phyloP scores from a whole-genome alignment of 2,888 invertebrate species.

The Tetragonula carbonaria region DNA sequence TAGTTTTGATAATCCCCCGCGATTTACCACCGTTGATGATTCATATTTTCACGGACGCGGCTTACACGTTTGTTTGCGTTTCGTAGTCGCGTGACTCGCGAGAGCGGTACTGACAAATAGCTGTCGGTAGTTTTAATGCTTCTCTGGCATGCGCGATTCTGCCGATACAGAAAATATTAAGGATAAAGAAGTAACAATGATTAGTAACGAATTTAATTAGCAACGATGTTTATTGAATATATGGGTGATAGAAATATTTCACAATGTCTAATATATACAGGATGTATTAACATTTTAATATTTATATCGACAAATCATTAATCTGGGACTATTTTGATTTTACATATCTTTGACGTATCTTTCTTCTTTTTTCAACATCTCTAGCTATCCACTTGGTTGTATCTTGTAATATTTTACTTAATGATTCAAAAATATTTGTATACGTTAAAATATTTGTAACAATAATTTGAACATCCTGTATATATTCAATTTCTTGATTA shows the following conservation, averaged over 20 bases:
- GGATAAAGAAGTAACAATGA: neutral
- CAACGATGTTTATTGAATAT: conserved; percentile 36
- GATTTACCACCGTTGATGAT: conserved; percentile 48
- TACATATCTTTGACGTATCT: too few relatives aligned
- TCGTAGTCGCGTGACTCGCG: conserved; percentile 41
- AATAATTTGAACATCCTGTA: neutral
- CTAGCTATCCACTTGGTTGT: too few relatives aligned
- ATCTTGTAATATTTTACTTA: too few relatives aligned
- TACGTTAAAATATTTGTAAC: neutral
- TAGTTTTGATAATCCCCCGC: conserved; percentile 52
- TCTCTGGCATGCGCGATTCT: neutral
- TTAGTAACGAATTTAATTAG: conserved; percentile 26
- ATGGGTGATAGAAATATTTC: conserved; percentile 11
- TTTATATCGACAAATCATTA: too few relatives aligned
- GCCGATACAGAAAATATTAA: neutral
- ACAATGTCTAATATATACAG: conserved; percentile 5
- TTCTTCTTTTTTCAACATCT: too few relatives aligned
- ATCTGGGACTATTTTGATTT: too few relatives aligned
- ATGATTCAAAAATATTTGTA: neutral
- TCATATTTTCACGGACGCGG: conserved; percentile 37
- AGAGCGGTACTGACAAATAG: conserved; percentile 23
- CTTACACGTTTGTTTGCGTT: conserved; percentile 27
- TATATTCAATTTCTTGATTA: neutral
- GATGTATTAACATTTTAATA: neutral
- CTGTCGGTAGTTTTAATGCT: conserved; percentile 20